Evolutionary conservation across 1,140 invertebrate species (phyloP).

Genomic region (Venustaconcha ellipsiformis): DNA sequence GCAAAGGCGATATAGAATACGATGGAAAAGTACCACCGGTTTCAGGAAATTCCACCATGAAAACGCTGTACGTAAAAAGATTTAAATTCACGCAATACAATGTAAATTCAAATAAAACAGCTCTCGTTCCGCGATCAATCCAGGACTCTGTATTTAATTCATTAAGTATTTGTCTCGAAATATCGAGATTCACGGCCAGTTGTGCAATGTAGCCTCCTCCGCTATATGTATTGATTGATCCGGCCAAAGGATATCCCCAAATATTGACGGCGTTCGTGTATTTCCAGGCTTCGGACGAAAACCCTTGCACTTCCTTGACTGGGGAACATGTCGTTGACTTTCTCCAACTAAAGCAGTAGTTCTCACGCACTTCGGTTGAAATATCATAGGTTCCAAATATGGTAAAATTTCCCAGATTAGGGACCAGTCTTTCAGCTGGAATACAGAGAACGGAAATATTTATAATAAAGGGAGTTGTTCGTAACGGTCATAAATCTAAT

Average conservation of each 20-base stretch:
- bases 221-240: constrained; percentile 43
- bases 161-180: constrained; percentile 49
- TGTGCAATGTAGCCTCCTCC: constrained; percentile 54
- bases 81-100: constrained; percentile 70
- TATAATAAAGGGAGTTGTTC: too few species aligned
- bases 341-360: constrained; percentile 48
- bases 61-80: constrained; percentile 46
- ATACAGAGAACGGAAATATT: too few species aligned
- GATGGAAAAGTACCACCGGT: constrained; percentile 63
- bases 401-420: too few species aligned
- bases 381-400: constrained; percentile 17
- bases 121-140: constrained; percentile 72
- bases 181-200: constrained; percentile 46
- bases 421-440: too few species aligned
- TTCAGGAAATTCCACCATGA: constrained; percentile 69
- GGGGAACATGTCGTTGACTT: constrained; percentile 28
- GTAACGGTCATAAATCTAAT: too few species aligned
- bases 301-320: constrained; percentile 24
- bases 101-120: constrained; percentile 72
- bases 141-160: constrained; percentile 65
- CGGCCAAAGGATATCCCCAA: constrained; percentile 46
- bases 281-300: constrained; percentile 46
- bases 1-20: constrained; percentile 54
- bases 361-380: constrained; percentile 29
- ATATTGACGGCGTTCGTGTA: constrained; percentile 41